A percentile compares a stretch with the other conserved stretches of the same genome.
Evolutionary conservation across 2,797 vertebrate species (phyloP).

Genomic region (Luscinia luscinia): DNA sequence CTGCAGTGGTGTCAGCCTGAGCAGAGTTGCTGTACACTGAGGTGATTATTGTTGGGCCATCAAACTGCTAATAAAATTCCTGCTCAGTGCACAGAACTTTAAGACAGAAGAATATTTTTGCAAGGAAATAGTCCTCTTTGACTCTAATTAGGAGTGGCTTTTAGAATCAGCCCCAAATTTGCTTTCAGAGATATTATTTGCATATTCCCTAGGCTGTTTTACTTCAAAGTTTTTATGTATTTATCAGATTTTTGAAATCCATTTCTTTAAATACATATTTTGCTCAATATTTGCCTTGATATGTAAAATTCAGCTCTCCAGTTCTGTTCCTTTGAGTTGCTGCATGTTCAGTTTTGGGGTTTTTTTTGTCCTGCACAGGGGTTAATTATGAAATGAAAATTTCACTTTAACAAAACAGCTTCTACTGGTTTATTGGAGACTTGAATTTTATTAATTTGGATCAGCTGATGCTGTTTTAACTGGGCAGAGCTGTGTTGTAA

Average conservation of each 20-base stretch:
- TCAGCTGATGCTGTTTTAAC: background rate
- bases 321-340: background rate
- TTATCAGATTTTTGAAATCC: background rate
- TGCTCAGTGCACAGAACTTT: slow-evolving; percentile 3
- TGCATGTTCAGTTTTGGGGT: background rate
- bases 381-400: slow-evolving; percentile 6
- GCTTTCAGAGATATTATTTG: background rate
- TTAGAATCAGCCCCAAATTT: background rate
- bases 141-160: background rate
- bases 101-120: slow-evolving; percentile 50
- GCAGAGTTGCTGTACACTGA: background rate
- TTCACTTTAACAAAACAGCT: background rate
- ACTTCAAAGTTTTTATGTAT: background rate
- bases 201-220: background rate
- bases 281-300: background rate
- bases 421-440: background rate
- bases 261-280: background rate
- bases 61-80: slow-evolving; percentile 52
- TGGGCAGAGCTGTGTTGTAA: background rate
- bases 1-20: background rate
- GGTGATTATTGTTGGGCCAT: slow-evolving; percentile 55
- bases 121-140: slow-evolving; percentile 36
- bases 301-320: background rate
- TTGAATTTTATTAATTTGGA: background rate
- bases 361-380: background rate